phyloP scores from a whole-genome alignment of 2,797 vertebrate genomes.

The Girardinus metallicus region DNA sequence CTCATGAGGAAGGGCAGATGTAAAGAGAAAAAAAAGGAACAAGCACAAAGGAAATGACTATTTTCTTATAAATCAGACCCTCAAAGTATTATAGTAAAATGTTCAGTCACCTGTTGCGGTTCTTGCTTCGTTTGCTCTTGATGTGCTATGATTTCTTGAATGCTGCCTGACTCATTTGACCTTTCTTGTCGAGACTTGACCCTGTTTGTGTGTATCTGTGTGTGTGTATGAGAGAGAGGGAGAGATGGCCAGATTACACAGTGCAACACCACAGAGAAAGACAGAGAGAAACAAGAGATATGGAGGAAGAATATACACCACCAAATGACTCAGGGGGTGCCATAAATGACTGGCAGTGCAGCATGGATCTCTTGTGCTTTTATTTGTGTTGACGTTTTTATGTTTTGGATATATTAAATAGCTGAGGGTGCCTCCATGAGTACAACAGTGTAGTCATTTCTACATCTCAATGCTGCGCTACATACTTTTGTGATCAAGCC shows the following conservation, averaged over 20 bases:
- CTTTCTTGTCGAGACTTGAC: constrained; percentile 53
- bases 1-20: constrained; percentile 37
- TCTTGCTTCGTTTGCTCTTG: constrained; percentile 21
- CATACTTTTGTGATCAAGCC: constrained; percentile 53
- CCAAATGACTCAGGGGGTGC: constrained; percentile 36
- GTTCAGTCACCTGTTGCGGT: constrained; percentile 23
- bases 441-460: constrained; percentile 65
- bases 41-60: constrained; percentile 4
- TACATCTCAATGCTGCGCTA: constrained; percentile 48
- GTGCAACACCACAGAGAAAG: constrained; percentile 31
- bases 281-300: constrained; percentile 33
- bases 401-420: constrained; percentile 42
- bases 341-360: constrained; percentile 46
- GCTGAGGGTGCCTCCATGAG: constrained; percentile 32
- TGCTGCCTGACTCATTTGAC: constrained; percentile 64
- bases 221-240: not conserved
- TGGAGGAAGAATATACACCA: constrained; percentile 18
- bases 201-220: constrained; percentile 24
- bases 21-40: constrained; percentile 5
- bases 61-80: constrained; percentile 6
- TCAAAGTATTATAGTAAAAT: constrained; percentile 1
- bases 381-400: constrained; percentile 28
- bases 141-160: constrained; percentile 24
- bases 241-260: constrained; percentile 35
- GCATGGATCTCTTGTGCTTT: constrained; percentile 30